Evolutionary conservation across 2,113 vertebrate species (phyloP).

Genomic region (Podiceps cristatus): DNA sequence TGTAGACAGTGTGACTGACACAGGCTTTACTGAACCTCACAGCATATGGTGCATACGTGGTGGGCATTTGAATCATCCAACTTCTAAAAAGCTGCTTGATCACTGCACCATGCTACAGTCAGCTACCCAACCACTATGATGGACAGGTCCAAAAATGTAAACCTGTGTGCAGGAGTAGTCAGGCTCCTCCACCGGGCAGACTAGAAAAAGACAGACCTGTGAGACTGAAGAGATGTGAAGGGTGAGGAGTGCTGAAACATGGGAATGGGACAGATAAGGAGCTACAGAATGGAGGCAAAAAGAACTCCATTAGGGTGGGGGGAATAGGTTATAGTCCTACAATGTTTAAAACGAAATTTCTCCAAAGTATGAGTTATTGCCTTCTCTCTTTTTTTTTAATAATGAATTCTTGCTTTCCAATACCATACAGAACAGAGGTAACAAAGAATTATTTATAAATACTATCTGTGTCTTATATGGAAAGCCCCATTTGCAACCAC

Average conservation of each 20-base stretch:
- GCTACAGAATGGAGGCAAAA: neutral
- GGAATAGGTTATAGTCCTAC: neutral
- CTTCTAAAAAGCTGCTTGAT: neutral
- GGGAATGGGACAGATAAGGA: neutral
- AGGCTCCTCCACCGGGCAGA: neutral
- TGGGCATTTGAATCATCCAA: neutral
- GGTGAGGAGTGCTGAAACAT: neutral
- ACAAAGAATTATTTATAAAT: neutral
- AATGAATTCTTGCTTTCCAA: neutral
- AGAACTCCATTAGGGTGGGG: accelerated
- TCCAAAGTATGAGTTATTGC: neutral
- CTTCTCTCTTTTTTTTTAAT: neutral
- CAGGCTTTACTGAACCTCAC: neutral
- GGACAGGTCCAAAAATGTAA: neutral
- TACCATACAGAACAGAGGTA: accelerated
- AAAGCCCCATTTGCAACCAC: neutral
- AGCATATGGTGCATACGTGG: neutral
- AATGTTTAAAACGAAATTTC: neutral
- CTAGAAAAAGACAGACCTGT: neutral
- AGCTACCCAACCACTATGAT: neutral
- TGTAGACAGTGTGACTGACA: neutral
- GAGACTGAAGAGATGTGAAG: neutral
- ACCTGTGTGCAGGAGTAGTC: neutral
- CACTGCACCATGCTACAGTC: neutral
- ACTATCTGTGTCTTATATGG: neutral